A percentile compares a stretch with the other conserved stretches of the same genome.
Conservation (phyloP, 2,113 vertebrate species). For the Hypomesus transpacificus region DNA sequence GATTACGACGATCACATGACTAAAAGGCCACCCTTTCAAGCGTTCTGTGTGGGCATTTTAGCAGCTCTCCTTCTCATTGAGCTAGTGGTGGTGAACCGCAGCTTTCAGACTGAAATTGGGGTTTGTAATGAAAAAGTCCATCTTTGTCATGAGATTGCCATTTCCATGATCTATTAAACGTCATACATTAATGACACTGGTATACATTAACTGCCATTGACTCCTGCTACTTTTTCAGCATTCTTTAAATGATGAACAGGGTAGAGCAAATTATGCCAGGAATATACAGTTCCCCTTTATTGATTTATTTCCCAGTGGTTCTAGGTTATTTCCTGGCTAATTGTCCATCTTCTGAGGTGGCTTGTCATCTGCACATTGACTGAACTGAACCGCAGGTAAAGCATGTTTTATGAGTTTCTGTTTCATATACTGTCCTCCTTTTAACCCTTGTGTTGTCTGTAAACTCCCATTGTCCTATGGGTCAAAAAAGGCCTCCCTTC, state of each 20-base stretch:
- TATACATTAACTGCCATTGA: conserved; percentile 49
- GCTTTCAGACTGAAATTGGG: conserved; percentile 34
- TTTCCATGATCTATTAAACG: conserved; percentile 62
- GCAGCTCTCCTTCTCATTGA: conserved; percentile 37
- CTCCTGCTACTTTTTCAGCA: conserved; percentile 39
- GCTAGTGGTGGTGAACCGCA: conserved; percentile 27
- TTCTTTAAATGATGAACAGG: conserved; percentile 46
- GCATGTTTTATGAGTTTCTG: too few relatives aligned
- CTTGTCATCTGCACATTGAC: not conserved
- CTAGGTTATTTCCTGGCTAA: conserved; percentile 31
- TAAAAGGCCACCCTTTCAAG: conserved; percentile 43
- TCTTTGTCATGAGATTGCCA: conserved; percentile 59
- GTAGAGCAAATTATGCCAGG: not conserved
- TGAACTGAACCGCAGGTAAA: not conserved
- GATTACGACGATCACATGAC: conserved; percentile 38
- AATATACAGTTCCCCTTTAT: conserved; percentile 31
- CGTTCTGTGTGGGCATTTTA: conserved; percentile 37
- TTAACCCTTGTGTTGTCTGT: too few relatives aligned
- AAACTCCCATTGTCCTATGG: too few relatives aligned
- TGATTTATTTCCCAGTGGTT: conserved; percentile 21
- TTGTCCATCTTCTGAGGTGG: conserved; percentile 24
- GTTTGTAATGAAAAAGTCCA: conserved; percentile 62
- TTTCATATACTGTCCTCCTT: too few relatives aligned
- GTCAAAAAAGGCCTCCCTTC: too few relatives aligned
- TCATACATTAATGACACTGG: conserved; percentile 45